These are phyloP conservation scores for Beroe ovata DNA, from an alignment of 37 sponge, comb jelly and placozoan genomes.

Conservation along the genomic window DNA sequence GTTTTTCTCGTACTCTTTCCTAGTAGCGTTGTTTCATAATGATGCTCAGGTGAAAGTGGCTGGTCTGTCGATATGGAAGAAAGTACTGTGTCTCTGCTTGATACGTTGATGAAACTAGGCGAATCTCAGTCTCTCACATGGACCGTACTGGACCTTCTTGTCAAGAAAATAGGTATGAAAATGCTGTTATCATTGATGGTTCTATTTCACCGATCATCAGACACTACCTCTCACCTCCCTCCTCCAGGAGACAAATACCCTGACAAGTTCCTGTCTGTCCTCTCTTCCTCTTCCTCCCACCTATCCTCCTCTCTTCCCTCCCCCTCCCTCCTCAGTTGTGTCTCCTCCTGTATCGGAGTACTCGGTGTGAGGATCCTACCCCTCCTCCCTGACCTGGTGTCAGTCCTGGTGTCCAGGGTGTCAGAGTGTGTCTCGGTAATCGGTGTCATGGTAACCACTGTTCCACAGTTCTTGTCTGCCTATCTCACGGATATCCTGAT, in stretches of 20 bases:
- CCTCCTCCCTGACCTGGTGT: conserved; percentile 1
- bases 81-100: conserved; percentile 13
- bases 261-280: background rate
- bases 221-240: background rate
- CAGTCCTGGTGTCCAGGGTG: background rate
- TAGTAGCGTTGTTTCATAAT: no score
- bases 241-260: conserved; percentile 23
- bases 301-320: background rate
- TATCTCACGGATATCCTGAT: conserved; percentile 25
- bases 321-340: background rate
- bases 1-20: no score
- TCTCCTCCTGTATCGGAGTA: background rate
- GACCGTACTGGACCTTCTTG: conserved; percentile 18
- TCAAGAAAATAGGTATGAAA: conserved; percentile 46
- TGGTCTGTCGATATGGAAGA: conserved; percentile 25
- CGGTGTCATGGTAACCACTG: background rate
- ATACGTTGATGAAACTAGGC: conserved; percentile 26
- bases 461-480: conserved; percentile 51
- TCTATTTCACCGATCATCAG: no score
- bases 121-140: conserved; percentile 12
- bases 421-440: background rate
- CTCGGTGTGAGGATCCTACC: background rate
- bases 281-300: background rate
- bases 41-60: conserved; percentile 47
- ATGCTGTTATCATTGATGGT: no score